Conservation (phyloP, 2,113 vertebrate genomes). For the Ailurus styani region DNA sequence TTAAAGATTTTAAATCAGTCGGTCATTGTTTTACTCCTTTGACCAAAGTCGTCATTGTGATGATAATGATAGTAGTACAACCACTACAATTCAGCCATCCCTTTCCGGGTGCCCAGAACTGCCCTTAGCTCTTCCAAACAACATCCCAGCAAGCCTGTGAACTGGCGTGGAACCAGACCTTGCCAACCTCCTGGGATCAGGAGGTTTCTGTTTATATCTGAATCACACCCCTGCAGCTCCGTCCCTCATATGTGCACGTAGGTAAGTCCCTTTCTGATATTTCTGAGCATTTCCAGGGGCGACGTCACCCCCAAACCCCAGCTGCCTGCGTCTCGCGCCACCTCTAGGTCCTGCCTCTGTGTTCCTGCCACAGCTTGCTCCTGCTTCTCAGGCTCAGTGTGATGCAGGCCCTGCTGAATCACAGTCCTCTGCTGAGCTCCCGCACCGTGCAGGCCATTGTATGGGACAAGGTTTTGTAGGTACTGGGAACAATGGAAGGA, state of each 20-base stretch:
- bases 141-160: no score
- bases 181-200: not conserved
- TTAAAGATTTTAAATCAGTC: not conserved
- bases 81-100: not conserved
- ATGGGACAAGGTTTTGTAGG: not conserved
- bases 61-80: no score
- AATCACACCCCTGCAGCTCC: not conserved
- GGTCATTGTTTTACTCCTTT: not conserved
- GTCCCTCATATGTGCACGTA: not conserved
- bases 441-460: not conserved
- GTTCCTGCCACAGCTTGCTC: no score
- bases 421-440: no score
- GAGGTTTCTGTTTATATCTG: not conserved
- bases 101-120: not conserved
- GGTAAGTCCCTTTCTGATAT: not conserved
- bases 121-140: not conserved
- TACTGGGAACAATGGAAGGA: not conserved
- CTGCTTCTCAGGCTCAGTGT: not conserved
- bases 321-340: no score
- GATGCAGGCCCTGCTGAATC: no score
- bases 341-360: no score
- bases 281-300: not conserved
- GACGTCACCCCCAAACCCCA: fast-evolving
- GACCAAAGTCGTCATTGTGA: not conserved
- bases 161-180: not conserved